Base-by-base conservation (phyloP, 37 sponge, comb jelly and placozoan species). In the Hormiphora californensis region DNA sequence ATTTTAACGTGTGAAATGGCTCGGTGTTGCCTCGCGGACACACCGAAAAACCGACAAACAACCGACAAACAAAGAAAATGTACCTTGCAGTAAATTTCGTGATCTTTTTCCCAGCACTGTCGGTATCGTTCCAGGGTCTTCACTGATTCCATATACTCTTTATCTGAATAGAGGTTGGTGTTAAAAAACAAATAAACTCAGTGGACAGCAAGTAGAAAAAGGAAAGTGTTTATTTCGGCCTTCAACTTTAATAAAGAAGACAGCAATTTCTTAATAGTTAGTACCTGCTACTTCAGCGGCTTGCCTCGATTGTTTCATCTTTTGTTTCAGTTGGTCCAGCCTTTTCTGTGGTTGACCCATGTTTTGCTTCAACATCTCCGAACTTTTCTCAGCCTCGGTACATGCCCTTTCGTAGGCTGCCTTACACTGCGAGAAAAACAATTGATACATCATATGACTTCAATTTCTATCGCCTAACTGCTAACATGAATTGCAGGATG, bases 141-240 rank as follows among this genome's bases (percentile, higher is more conserved):
- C 46, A 73, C 81, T 22, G 81, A 73, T 22, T 73, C 81, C 36
- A n/a, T 36, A 28, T 73, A 73, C 44, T 73, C 81, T 41, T 73
- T 73, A 73, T 73, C 81, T 73, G 81, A 41, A 73, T 23, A 17
- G n/a, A n/a, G n/a, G n/a, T n/a, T n/a, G n/a, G n/a, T n/a, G n/a
- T n/a, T n/a, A n/a, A n/a, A n/a, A n/a, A n/a, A n/a, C n/a, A n/a
- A n/a, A n/a, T n/a, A n/a, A n/a, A n/a, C n/a, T n/a, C n/a, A n/a
- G n/a, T n/a, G n/a, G n/a, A n/a, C n/a, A n/a, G n/a, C n/a, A n/a
- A n/a, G n/a, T n/a, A n/a, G n/a, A n/a, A n/a, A n/a, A n/a, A n/a
- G n/a, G n/a, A n/a, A n/a, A n/a, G n/a, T n/a, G n/a, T n/a, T n/a
- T n/a, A n/a, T n/a, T n/a, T n/a, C n/a, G n/a, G n/a, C n/a, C n/a